These are phyloP conservation scores for Maconellicoccus hirsutus DNA, from an alignment of 1,140 invertebrate genomes.

Conservation along the genomic window DNA sequence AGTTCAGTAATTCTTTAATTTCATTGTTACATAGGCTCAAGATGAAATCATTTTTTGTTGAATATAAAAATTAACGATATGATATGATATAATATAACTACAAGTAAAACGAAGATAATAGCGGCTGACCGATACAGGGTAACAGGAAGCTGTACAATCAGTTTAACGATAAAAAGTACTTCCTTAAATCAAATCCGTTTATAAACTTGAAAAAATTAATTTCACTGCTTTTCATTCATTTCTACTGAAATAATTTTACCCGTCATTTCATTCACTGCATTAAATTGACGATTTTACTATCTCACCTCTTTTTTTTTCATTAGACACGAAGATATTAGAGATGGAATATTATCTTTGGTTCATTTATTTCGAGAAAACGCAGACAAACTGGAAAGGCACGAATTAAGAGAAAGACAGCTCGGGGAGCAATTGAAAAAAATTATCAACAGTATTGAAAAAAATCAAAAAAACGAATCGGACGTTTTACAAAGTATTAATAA, in stretches of 20 bases:
- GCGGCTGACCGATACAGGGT: not conserved
- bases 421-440: slow-evolving; percentile 67
- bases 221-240: not conserved
- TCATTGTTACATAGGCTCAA: too few relatives aligned
- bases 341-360: slow-evolving; percentile 67
- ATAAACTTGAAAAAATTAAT: not conserved
- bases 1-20: too few relatives aligned
- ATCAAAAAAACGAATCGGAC: slow-evolving; percentile 43
- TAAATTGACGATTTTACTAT: not conserved
- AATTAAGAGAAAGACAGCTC: slow-evolving; percentile 61
- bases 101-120: not conserved
- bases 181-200: not conserved
- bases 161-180: not conserved
- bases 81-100: too few relatives aligned
- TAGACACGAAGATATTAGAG: slow-evolving; percentile 68
- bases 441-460: slow-evolving; percentile 54
- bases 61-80: too few relatives aligned
- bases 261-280: not conserved
- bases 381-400: slow-evolving; percentile 73
- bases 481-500: slow-evolving; percentile 30
- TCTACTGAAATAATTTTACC: not conserved
- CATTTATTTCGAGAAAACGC: slow-evolving; percentile 64
- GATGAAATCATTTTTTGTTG: too few relatives aligned
- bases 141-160: not conserved
- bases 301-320: slow-evolving; percentile 28